Conservation (phyloP, 2,888 invertebrate species). For the Epinotia bilunana region DNA sequence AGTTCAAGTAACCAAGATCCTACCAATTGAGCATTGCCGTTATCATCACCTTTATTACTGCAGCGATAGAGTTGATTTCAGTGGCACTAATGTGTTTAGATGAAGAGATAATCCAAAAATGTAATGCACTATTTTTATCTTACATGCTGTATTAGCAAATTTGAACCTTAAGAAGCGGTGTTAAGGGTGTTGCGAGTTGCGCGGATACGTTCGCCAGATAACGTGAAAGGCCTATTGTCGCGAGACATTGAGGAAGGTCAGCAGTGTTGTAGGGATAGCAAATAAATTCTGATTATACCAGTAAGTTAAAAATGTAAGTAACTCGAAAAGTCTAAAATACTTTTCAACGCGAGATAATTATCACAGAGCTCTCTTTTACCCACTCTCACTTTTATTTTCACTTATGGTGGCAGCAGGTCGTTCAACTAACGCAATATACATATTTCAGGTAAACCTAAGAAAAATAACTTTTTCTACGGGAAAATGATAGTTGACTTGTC, state of each 20-base stretch:
- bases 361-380: no score
- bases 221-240: constrained; percentile 48
- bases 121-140: not conserved
- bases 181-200: not conserved
- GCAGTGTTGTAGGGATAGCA: constrained; percentile 53
- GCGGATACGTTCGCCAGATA: constrained; percentile 8
- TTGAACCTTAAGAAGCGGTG: constrained; percentile 1
- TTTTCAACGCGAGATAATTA: no score
- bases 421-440: no score
- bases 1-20: no score
- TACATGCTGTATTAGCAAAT: not conserved
- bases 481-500: no score
- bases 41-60: not conserved
- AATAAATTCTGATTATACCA: constrained; percentile 32
- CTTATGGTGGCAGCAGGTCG: no score
- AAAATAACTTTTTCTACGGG: no score
- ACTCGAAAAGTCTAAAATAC: no score
- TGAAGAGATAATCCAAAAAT: constrained; percentile 18
- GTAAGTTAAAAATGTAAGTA: not conserved
- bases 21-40: no score
- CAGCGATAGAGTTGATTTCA: not conserved
- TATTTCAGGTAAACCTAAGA: no score
- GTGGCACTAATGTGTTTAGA: not conserved
- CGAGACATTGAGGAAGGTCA: constrained; percentile 64
- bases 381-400: no score